Evolutionary conservation across 2,113 vertebrate species (phyloP).

Genomic region (Nicator chloris): DNA sequence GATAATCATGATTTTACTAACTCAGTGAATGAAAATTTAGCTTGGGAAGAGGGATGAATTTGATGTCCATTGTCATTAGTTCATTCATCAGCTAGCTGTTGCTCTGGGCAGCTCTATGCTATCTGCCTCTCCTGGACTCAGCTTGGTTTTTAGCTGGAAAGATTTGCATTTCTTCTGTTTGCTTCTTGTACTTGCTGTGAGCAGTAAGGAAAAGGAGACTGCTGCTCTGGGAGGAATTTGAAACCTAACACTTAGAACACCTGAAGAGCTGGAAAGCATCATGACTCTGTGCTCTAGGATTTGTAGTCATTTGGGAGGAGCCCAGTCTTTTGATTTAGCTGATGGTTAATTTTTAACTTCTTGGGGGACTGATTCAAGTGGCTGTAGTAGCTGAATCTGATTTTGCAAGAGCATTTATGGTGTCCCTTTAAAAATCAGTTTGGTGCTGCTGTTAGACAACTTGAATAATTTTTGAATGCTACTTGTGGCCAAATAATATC

Average conservation of each 20-base stretch:
- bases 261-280: neutral
- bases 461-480: neutral
- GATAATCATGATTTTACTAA: conserved; percentile 50
- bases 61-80: conserved; percentile 62
- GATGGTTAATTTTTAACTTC: neutral
- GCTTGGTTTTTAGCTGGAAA: neutral
- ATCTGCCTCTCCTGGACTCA: conserved; percentile 39
- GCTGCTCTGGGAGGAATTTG: neutral
- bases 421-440: neutral
- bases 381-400: neutral
- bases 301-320: neutral
- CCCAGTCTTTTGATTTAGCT: neutral
- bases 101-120: conserved; percentile 34
- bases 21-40: conserved; percentile 55
- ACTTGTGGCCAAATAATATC: neutral
- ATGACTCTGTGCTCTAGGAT: neutral
- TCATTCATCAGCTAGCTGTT: conserved; percentile 58
- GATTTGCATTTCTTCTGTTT: conserved; percentile 30
- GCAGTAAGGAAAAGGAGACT: neutral
- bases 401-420: neutral
- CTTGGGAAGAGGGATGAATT: conserved; percentile 60
- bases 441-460: neutral
- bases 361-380: neutral
- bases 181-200: neutral
- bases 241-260: neutral